Base-by-base conservation (phyloP, 2,797 vertebrate species). In the Sylvia borin region DNA sequence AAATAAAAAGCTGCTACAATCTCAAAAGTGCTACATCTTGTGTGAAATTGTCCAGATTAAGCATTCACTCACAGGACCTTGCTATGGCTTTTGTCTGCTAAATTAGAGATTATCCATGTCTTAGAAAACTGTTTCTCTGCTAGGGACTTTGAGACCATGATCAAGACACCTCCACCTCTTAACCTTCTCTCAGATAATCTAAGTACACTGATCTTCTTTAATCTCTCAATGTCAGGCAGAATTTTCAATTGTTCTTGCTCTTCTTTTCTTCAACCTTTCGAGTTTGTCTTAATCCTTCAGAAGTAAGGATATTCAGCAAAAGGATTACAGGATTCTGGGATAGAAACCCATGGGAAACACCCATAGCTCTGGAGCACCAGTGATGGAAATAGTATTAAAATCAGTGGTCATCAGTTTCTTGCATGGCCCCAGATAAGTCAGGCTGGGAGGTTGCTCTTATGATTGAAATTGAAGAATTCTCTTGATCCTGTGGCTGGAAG, bases 191-290 rank as follows among this genome's bases (percentile, higher is more conserved):
- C 70, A 88, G 78, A 78, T 88, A 90, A 93, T 68, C 72, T 92
- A 71, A 90, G 78, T 57, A 77, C n/a, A 43, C 26, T 85, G 72
- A 95, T 92, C 78, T 93, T 48, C 64, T 90, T 92, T 93, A 95
- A 84, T 94, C 79, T 84, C 77, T 78, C 93, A 85, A 12, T 72
- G 89, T 88, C 91, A 94, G 65, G 58, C 57, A 83, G 75, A 75
- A 85, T 94, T 96, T 96, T 93, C 78, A 68, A 24, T 94, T 95
- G 92, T 93, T 97, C 81, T 88, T 80, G 53, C 21, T 66, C 57
- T 54, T 75, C 81, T 90, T 92, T 87, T 54, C 86, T 85, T 54
- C 47, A 94, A 60, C 62, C 58, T 92, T 88, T 81, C 0, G 0
- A 88, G 55, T 93, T 79, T 73, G n/a, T 38, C 55, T 78, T 90